Evolutionary conservation across 2,888 invertebrate genomes (phyloP), one percentile per base, ranked within the genome.

Genomic region (Creontiades dilutus): DNA sequence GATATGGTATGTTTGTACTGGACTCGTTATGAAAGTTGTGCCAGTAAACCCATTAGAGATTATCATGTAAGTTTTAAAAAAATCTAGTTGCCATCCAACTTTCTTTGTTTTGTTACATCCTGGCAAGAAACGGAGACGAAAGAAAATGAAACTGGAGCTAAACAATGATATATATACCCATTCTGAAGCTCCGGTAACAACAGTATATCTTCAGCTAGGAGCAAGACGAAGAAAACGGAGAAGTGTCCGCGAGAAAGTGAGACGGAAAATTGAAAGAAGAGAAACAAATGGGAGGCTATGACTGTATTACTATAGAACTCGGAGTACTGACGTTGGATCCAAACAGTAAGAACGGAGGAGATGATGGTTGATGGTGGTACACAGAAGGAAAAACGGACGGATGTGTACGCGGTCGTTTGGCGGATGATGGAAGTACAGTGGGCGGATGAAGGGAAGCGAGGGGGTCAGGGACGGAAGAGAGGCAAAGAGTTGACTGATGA

Each of bases 281-380:
- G 82, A 82, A 82, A 82, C 82, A 82, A 48, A 82, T 82, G 82
- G 82, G 28, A 9, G 37, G 47, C 82, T 52, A 82, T 82, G 82
- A 52, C 82, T 82, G 82, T 82, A 82, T 82, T 82, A 82, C 47
- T 82, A 52, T 52, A 48, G 52, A 82, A 52, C 82, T 82, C 82
- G 47, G 82, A 52, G 27, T 28, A 52, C 0, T 52, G 82, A 82
- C 82, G 82, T 52, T 23, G 82, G 19, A 52, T 82, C 52, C 52
- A 52, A 52, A 13, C 19, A 48, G 48, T 47, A 28, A 37, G 76
- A 37, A 76, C 27, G 14, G 23, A 0, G 14, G 78, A 47, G 19
- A 46, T 78, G 47, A 78, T 78, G 78, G 78, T 78, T 23, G 78
- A 19, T 46, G 46, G 46, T 27, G 47, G 19, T 47, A 47, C n/a